Evolutionary conservation across 92 coral and sea anemone genomes (phyloP), one percentile per base, ranked within the genome.

Genomic region (Umimayanthus kanabou): DNA sequence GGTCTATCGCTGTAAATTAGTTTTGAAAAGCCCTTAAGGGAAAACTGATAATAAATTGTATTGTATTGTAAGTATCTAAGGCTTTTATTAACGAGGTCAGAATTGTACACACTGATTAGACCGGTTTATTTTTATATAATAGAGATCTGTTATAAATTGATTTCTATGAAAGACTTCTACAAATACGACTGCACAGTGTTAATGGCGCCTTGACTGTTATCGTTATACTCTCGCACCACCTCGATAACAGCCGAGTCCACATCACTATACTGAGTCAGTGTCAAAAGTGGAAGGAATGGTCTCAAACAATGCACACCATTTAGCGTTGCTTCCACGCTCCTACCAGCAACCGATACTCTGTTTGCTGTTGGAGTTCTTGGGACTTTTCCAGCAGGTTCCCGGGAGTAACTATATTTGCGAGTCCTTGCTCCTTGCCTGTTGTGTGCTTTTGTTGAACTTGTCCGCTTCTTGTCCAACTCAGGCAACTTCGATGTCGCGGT

Each of bases 171-270:
- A 23, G 6, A 8, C 5, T 61, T 61, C 15, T 61, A 73, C 77
- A 29, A 40, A 45, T 39, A 76, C 16, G 53, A 39, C 16, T 42
- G 61, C 55, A 22, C 6, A 6, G 14, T 77, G 55, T 77, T 77
- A 22, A 43, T 53, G 9, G 47, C 82, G 1, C 82, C 82, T 18
- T 79, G 82, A 33, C 66, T 26, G n/a, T 23, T 25, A 25, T 79
- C 82, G 11, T 79, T 79, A 25, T 53, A 79, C 40, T 79, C 82
- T 3, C 82, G 39, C 2, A 79, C 82, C 1, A 55, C 69, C 43
- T 79, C 82, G 23, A 79, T 79, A 49, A 79, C 82, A 28, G 82
- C 82, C 1, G 82, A 26, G 25, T 79, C 82, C 5, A 79, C 82
- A 23, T 79, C 82, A 13, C 16, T 79, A 26, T 49, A 79, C 82